Base-by-base conservation (phyloP, 2,888 invertebrate genomes). In the Melinaea menophilus region DNA sequence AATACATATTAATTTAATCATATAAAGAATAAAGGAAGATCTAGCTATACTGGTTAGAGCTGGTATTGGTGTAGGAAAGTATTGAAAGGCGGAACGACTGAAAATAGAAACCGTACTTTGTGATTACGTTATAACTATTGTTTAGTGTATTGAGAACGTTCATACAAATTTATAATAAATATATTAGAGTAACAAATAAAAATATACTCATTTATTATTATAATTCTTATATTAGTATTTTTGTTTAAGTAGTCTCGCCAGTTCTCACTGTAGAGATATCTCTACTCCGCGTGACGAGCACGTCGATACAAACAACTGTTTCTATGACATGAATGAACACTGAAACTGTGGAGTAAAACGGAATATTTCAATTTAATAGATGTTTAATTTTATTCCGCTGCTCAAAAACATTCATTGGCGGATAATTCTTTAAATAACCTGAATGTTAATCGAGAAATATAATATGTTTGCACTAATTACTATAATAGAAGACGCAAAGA, bases 71-170 rank as follows among this genome's bases (percentile, higher is more conserved):
- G 78, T 82, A 88, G 80, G 85, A 88, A 88, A 87, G 84, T 87
- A 88, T 85, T 79, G 86, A 89, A 88, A 88, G 84, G 86, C 85
- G 86, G 86, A 89, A 88, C 83, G 84, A 86, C 87, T 86, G 88
- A 88, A 89, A 89, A 86, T 86, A 85, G 85, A 87, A 88, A 89
- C 81, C 81, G 80, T 81, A 78, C 11, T 9, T 9, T 41, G 37
- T 41, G 7, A 9, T 9, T 9, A 41, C 41, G 41, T 41, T 9
- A 41, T 41, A 41, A 7, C 3, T 41, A 41, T 41, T 22, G 51
- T 51, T 22, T 48, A 13, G 13, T 48, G 13, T 4, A 48, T n/a
- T 7, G 13, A n/a, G 13, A 48, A 48, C 48, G 13, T 37, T 37
- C 37, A 37, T 5, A 37, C 7, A 37, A 37, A 37, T 41, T 41